These are phyloP conservation scores for Ormyrus rosae DNA, from an alignment of 2,888 invertebrate species.

Conservation along the genomic window DNA sequence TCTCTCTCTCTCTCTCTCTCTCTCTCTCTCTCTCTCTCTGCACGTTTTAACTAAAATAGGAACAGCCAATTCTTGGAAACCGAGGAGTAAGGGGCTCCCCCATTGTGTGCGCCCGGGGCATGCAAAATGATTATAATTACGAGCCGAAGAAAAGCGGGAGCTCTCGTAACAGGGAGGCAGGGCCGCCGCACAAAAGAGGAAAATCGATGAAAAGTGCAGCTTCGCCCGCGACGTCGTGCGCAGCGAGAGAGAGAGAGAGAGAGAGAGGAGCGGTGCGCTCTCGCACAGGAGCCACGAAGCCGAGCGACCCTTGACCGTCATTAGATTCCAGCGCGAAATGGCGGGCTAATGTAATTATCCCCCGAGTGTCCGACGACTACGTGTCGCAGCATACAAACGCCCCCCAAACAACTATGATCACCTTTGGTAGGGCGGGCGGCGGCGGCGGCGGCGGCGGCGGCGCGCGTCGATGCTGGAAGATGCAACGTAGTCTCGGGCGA, in stretches of 20 bases:
- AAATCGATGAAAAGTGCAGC: conserved; percentile 48
- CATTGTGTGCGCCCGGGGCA: too few relatives aligned
- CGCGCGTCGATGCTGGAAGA: too few relatives aligned
- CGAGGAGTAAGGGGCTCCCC: too few relatives aligned
- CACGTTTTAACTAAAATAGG: too few relatives aligned
- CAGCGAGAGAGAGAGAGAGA: too few relatives aligned
- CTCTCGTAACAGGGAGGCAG: not conserved
- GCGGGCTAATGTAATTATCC: conserved; percentile 69
- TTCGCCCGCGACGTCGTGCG: too few relatives aligned
- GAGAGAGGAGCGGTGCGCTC: not conserved
- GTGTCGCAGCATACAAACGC: conserved; percentile 67
- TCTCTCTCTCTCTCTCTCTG: too few relatives aligned
- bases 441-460: too few relatives aligned
- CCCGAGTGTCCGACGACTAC: conserved; percentile 66
- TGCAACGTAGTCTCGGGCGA: not conserved
- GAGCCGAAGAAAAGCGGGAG: not conserved
- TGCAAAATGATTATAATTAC: conserved; percentile 34
- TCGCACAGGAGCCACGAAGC: not conserved
- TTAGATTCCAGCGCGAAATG: conserved; percentile 59
- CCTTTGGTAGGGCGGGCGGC: conserved; percentile 53
- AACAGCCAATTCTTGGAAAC: too few relatives aligned
- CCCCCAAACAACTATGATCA: conserved; percentile 63
- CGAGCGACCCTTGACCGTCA: conserved; percentile 52
- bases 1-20: too few relatives aligned
- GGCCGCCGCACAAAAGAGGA: not conserved